A percentile compares a stretch with the other conserved stretches of the same genome.
Evolutionary conservation across 2,888 invertebrate genomes (phyloP).

Genomic region (Biston stratarius): DNA sequence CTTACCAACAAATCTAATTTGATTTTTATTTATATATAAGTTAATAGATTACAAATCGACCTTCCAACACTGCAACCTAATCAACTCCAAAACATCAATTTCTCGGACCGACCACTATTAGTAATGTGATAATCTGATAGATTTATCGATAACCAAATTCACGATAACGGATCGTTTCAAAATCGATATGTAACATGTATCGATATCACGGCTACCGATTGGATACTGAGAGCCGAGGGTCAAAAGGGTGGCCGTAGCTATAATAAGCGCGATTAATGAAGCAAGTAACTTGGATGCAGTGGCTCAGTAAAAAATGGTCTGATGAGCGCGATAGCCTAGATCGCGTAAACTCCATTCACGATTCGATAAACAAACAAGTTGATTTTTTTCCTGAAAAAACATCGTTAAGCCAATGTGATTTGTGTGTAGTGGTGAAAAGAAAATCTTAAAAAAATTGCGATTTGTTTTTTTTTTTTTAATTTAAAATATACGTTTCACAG

Average conservation of each 20-base stretch:
- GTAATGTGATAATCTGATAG: conserved; percentile 3
- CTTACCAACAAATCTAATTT: too few relatives aligned
- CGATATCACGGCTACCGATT: conserved; percentile 57
- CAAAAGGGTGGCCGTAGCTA: conserved; percentile 56
- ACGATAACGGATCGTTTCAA: conserved; percentile 12
- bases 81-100: conserved; percentile 7
- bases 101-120: background rate
- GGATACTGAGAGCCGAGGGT: conserved; percentile 59
- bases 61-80: conserved; percentile 9
- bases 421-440: background rate
- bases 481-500: too few relatives aligned
- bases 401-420: background rate
- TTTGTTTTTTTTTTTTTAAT: too few relatives aligned
- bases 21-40: too few relatives aligned
- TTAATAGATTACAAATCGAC: conserved; percentile 5
- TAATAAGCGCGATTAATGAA: conserved; percentile 67
- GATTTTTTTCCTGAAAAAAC: background rate
- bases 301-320: conserved; percentile 67
- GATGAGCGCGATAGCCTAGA: conserved; percentile 70
- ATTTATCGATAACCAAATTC: background rate
- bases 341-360: conserved; percentile 39
- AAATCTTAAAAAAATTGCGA: too few relatives aligned
- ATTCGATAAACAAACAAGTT: conserved; percentile 25
- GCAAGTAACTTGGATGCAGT: conserved; percentile 63
- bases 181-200: conserved; percentile 50